Conservation (phyloP, 2,113 vertebrate genomes). For the Caranx melampygus region DNA sequence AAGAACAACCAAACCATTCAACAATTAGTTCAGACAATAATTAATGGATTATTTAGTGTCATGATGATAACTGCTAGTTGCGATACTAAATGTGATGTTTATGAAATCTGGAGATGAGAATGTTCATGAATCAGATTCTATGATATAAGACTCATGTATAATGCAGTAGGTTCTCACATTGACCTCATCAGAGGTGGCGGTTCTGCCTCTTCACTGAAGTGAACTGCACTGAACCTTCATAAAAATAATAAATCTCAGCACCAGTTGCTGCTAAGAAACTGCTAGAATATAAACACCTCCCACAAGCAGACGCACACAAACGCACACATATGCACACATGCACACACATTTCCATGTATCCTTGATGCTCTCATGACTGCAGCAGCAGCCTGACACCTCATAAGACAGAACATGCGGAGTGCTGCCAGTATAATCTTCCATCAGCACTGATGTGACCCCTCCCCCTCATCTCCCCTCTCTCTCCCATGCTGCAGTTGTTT, state of each 20-base stretch:
- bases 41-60: neutral
- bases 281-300: slow-evolving; percentile 25
- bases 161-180: neutral
- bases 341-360: slow-evolving; percentile 11
- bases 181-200: neutral
- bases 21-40: neutral
- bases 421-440: neutral
- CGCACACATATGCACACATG: neutral
- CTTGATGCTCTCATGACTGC: slow-evolving; percentile 34
- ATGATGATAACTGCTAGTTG: neutral
- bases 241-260: neutral
- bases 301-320: slow-evolving; percentile 32
- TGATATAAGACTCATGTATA: neutral
- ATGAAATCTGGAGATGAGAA: no score
- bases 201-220: neutral
- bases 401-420: slow-evolving; percentile 12
- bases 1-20: neutral
- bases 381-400: slow-evolving; percentile 49
- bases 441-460: slow-evolving; percentile 8
- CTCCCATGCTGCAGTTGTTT: slow-evolving; percentile 22
- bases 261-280: slow-evolving; percentile 23
- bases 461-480: neutral
- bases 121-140: no score
- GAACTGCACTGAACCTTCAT: neutral
- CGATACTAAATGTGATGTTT: neutral